Base-by-base conservation (phyloP, 2,113 vertebrate genomes). In the Phyllostomus discolor region DNA sequence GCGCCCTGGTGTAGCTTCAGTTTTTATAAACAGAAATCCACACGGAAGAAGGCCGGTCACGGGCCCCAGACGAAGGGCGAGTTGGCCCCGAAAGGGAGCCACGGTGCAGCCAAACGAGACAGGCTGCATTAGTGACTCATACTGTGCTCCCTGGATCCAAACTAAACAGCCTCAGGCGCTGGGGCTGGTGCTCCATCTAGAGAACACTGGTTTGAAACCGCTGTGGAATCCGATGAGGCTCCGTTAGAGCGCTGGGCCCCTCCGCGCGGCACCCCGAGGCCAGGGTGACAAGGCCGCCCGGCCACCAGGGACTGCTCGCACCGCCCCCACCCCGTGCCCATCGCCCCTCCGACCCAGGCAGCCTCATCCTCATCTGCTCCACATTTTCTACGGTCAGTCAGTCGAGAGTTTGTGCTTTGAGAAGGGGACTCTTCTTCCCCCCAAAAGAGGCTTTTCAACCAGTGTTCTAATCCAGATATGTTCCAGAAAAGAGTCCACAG, bases 11-110 rank as follows among this genome's bases (percentile, higher is more conserved):
- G 57, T 6, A 75, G 41, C 46, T 94, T 94, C 89, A 22, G 79
- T 96, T 82, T 95, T 87, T 26, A n/a, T 52, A 41, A 95, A 87
- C 38, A 88, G 90, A 95, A 96, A 84, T 10, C 35, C 46, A 70
- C 57, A 35, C 26, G 26, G 50, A 66, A 82, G 67, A 70, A 92
- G 79, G 28, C 59, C 48, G 73, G 16, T 31, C 33, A 35, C 52
- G 90, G 57, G 64, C 73, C 33, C 43, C 90, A 76, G 62, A 69
- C 5, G 66, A 73, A 91, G 35, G 67, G 17, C 7, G 0, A 38
- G 4, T 15, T 22, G 62, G 48, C 5, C 52, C 16, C 35, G 5
- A 72, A 79, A 57, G 33, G 73, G 54, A 92, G 20, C 33, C 41
- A 62, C 48, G 84, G 6, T 7, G 19, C 19, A 26, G 4, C 8